Percentiles rank a stretch among this genome's conserved stretches.
These are phyloP conservation scores for Drosophila punjabiensis DNA, from an alignment of 1,140 invertebrate genomes.

Conservation along the genomic window DNA sequence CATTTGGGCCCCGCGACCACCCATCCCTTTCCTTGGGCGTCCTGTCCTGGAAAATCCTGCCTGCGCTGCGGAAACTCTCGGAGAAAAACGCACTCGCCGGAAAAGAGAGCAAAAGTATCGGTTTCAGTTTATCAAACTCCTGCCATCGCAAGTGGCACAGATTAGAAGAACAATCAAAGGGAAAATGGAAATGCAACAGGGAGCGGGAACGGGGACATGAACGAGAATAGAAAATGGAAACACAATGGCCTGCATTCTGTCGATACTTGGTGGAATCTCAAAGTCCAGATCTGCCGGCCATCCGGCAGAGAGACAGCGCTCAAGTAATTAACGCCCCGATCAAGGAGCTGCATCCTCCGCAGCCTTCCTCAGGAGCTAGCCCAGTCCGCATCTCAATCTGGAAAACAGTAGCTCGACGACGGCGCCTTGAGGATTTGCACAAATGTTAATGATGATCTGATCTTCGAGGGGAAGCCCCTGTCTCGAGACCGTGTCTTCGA, in stretches of 20 bases:
- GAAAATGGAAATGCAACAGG: slow-evolving; percentile 40
- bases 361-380: slow-evolving; percentile 18
- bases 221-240: slow-evolving; percentile 48
- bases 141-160: slow-evolving; percentile 63
- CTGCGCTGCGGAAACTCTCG: slow-evolving; percentile 8
- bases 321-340: slow-evolving; percentile 71
- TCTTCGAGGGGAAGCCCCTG: slow-evolving; percentile 17
- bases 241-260: slow-evolving; percentile 54
- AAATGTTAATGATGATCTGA: slow-evolving; percentile 78
- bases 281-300: slow-evolving; percentile 59
- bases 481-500: slow-evolving; percentile 7
- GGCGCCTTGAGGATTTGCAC: slow-evolving; percentile 70
- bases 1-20: slow-evolving; percentile 2
- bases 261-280: slow-evolving; percentile 56
- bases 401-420: slow-evolving; percentile 35
- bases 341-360: slow-evolving; percentile 55
- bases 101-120: slow-evolving; percentile 66
- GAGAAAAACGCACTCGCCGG: slow-evolving; percentile 26
- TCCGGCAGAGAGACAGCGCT: slow-evolving; percentile 55
- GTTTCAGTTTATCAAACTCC: slow-evolving; percentile 72
- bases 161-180: slow-evolving; percentile 62
- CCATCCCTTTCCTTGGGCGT: slow-evolving; percentile 29
- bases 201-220: slow-evolving; percentile 8
- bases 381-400: slow-evolving; percentile 8
- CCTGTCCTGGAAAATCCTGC: slow-evolving; percentile 18